phyloP scores from a whole-genome alignment of 1,140 invertebrate genomes.

The Neoseiulus cucumeris region DNA sequence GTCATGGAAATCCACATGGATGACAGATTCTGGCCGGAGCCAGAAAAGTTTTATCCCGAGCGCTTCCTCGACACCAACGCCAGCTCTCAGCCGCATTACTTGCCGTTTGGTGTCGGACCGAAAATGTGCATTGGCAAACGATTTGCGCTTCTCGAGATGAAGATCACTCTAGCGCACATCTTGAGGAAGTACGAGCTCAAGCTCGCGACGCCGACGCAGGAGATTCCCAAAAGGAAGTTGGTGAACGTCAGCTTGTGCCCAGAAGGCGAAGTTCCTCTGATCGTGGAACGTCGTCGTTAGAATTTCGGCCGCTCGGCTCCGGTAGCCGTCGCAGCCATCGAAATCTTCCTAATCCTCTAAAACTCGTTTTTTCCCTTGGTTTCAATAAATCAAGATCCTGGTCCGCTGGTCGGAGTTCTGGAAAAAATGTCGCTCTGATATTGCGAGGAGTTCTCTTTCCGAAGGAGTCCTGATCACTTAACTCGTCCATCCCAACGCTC shows the following conservation, averaged over 20 bases:
- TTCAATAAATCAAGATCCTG: too few species aligned
- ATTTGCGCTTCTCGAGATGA: conserved; percentile 23
- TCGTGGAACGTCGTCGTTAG: background rate
- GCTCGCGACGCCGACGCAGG: background rate
- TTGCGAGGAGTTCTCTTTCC: too few species aligned
- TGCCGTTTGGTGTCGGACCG: conserved; percentile 26
- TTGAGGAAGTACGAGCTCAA: conserved; percentile 22
- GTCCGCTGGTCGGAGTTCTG: too few species aligned
- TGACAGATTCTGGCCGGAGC: conserved; percentile 27
- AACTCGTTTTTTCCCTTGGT: too few species aligned
- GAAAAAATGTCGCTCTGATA: too few species aligned
- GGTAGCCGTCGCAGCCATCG: too few species aligned
- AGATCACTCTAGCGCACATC: conserved; percentile 21
- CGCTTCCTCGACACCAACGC: conserved; percentile 19
- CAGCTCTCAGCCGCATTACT: conserved; percentile 14
- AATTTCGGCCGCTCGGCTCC: too few species aligned
- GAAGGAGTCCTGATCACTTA: too few species aligned
- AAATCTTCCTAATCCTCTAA: too few species aligned
- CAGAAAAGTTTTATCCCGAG: conserved; percentile 29
- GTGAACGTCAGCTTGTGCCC: background rate
- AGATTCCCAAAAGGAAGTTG: background rate
- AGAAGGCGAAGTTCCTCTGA: background rate
- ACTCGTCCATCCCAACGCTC: too few species aligned
- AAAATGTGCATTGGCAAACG: conserved; percentile 26
- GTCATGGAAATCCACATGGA: conserved; percentile 27